Percentiles rank a stretch among this genome's conserved stretches.
Evolutionary conservation across 2,888 invertebrate species (phyloP).

Genomic region (Amaurobius ferox): DNA sequence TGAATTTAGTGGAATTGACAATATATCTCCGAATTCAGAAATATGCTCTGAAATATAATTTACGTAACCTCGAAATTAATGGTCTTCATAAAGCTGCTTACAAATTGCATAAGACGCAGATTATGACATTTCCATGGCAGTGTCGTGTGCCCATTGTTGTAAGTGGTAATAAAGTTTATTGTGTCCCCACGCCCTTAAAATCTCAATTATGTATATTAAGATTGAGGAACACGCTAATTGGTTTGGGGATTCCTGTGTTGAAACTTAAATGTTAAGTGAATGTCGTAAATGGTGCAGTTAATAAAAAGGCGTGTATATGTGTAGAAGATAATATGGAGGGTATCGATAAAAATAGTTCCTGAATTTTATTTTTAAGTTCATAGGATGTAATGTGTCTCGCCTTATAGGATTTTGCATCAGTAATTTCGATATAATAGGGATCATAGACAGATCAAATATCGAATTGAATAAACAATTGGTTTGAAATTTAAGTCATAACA

Average conservation of each 20-base stretch:
- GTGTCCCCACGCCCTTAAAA: constrained; percentile 20
- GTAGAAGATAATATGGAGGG: too few relatives aligned
- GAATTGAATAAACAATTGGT: too few relatives aligned
- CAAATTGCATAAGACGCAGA: background rate
- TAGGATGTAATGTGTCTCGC: too few relatives aligned
- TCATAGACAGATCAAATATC: too few relatives aligned
- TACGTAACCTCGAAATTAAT: background rate
- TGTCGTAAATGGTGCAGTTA: background rate
- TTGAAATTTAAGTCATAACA: too few relatives aligned
- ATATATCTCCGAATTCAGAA: background rate
- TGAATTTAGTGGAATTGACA: too few relatives aligned
- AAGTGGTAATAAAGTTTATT: constrained; percentile 45
- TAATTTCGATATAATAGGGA: too few relatives aligned
- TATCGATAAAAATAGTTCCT: too few relatives aligned
- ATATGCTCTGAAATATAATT: constrained; percentile 1
- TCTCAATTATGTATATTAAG: constrained; percentile 12
- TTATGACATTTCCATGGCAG: background rate
- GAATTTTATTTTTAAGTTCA: too few relatives aligned
- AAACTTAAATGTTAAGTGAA: background rate
- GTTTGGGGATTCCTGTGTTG: background rate
- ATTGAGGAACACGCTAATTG: background rate
- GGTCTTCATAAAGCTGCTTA: background rate
- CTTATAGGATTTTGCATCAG: too few relatives aligned
- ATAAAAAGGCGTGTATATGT: too few relatives aligned
- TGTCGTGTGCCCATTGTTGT: background rate